Conservation (phyloP, 2,888 invertebrate species). For the Ganaspis brasiliensis region DNA sequence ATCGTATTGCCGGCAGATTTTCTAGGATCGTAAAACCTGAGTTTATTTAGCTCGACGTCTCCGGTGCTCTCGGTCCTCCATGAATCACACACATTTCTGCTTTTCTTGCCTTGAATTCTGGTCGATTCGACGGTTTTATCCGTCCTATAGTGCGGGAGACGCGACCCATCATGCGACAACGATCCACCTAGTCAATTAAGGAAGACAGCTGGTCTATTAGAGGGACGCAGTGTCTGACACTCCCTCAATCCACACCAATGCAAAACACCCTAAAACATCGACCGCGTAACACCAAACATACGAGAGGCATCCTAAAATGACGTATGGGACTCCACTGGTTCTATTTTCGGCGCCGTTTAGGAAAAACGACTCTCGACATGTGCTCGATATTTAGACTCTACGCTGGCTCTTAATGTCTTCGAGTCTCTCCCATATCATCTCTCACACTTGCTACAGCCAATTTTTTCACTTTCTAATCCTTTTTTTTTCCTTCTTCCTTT, state of each 20-base stretch:
- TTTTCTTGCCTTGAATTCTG: slow-evolving; percentile 55
- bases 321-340: slow-evolving; percentile 73
- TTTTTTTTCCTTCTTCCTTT: slow-evolving; percentile 49
- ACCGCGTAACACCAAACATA: slow-evolving; percentile 65
- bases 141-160: not conserved
- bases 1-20: slow-evolving; percentile 39
- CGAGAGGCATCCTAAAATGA: slow-evolving; percentile 72
- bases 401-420: slow-evolving; percentile 52
- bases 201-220: slow-evolving; percentile 79
- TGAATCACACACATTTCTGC: slow-evolving; percentile 59
- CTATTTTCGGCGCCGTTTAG: slow-evolving; percentile 75
- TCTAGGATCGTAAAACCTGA: slow-evolving; percentile 30
- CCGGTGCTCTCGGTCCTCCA: slow-evolving; percentile 44
- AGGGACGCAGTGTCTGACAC: slow-evolving; percentile 51
- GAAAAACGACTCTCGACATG: slow-evolving; percentile 70
- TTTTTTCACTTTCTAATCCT: slow-evolving; percentile 42
- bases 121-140: slow-evolving; percentile 49
- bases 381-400: slow-evolving; percentile 77
- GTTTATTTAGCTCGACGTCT: slow-evolving; percentile 41
- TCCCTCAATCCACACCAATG: slow-evolving; percentile 43
- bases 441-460: slow-evolving; percentile 49
- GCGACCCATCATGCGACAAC: slow-evolving; percentile 58
- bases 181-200: slow-evolving; percentile 79
- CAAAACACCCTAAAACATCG: slow-evolving; percentile 62
- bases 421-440: slow-evolving; percentile 37